Base-by-base conservation (phyloP, 1,140 invertebrate genomes). In the Onthophagus taurus region DNA sequence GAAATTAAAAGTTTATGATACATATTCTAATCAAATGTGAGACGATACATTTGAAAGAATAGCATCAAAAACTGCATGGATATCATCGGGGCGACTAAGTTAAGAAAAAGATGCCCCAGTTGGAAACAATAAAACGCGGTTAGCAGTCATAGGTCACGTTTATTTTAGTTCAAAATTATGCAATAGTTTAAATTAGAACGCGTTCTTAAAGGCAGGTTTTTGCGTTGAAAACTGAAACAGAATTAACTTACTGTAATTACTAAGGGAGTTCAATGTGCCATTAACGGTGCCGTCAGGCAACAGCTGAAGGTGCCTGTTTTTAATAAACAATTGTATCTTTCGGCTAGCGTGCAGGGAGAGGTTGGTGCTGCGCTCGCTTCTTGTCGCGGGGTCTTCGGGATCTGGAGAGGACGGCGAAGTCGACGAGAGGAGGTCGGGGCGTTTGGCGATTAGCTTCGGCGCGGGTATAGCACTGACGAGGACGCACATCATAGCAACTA, bases 181-280 rank as follows among this genome's bases (percentile, higher is more conserved):
- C n/a, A n/a, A n/a, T n/a, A n/a, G n/a, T n/a, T n/a, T n/a, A n/a
- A n/a, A n/a, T n/a, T n/a, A n/a, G n/a, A n/a, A n/a, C n/a, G n/a
- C n/a, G n/a, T n/a, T n/a, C n/a, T n/a, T n/a, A n/a, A n/a, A n/a
- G n/a, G n/a, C n/a, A n/a, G n/a, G n/a, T n/a, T n/a, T n/a, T n/a
- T n/a, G n/a, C n/a, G n/a, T n/a, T n/a, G n/a, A n/a, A n/a, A n/a
- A n/a, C n/a, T n/a, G n/a, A n/a, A n/a, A n/a, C n/a, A n/a, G n/a
- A n/a, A n/a, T n/a, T n/a, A 36, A 86, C 83, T 86, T 63, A 87
- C 84, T 85, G 73, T 83, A 84, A 65, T 81, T 76, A 63, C 81
- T 83, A 53, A 69, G 72, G 62, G 80, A 77, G 58, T 85, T 76
- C 55, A 71, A 72, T 58, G 82, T 83, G 41, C 83, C 82, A 66